A percentile compares a stretch with the other conserved stretches of the same genome.
phyloP scores from a whole-genome alignment of 2,113 vertebrate genomes.

The Notothenia rossii region DNA sequence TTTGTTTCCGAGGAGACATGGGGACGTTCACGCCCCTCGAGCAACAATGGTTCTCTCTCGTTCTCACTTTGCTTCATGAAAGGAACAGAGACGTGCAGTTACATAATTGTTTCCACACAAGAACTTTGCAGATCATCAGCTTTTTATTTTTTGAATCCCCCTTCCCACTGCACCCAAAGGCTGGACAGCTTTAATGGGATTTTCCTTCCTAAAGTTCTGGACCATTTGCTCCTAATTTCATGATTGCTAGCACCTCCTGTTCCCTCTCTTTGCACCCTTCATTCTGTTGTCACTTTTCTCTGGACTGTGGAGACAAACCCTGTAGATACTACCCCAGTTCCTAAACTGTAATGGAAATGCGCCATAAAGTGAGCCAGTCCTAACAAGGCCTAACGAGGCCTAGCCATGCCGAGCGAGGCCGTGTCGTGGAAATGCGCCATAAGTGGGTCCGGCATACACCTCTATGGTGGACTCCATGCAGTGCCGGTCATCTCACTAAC shows the following conservation, averaged over 20 bases:
- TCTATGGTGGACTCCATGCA: no score
- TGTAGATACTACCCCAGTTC: no score
- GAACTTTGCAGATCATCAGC: constrained; percentile 49
- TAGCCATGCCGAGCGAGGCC: no score
- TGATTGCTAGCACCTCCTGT: constrained; percentile 36
- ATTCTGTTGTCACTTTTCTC: constrained; percentile 30
- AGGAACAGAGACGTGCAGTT: constrained; percentile 30
- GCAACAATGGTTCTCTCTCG: constrained; percentile 9
- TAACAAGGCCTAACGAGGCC: no score
- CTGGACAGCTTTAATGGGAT: constrained; percentile 50
- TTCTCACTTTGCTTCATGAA: constrained; percentile 27
- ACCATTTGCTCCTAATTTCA: constrained; percentile 63
- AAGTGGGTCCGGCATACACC: no score
- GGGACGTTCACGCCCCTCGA: constrained; percentile 14
- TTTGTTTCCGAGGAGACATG: constrained; percentile 5
- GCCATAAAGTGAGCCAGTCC: no score
- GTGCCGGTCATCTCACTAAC: no score
- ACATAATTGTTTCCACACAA: constrained; percentile 36
- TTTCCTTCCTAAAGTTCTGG: constrained; percentile 56
- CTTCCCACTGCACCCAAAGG: constrained; percentile 37
- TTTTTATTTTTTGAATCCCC: constrained; percentile 28
- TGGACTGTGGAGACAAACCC: background rate
- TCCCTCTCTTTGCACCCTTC: constrained; percentile 18
- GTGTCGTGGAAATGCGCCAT: no score
- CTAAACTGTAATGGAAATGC: no score